Conservation (phyloP, 1,140 invertebrate genomes). For the Lysiphlebus fabarum region DNA sequence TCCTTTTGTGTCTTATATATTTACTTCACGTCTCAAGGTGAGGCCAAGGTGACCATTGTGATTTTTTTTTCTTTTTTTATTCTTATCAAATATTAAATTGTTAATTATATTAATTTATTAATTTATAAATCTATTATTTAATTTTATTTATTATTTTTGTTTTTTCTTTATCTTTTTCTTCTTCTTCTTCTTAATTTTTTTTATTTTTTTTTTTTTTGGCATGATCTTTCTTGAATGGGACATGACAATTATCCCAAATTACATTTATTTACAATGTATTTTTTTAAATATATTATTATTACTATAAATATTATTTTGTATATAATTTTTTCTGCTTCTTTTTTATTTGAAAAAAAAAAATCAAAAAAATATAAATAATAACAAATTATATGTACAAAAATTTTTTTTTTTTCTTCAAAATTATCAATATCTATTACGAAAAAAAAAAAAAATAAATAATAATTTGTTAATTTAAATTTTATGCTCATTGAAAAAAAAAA, state of each 20-base stretch:
- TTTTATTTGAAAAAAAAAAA: background rate
- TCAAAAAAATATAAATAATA: slow-evolving; percentile 13
- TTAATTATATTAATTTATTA: slow-evolving; percentile 3
- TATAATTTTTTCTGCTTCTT: slow-evolving; percentile 9
- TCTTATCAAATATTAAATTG: slow-evolving; percentile 9
- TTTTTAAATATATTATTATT: too few relatives aligned
- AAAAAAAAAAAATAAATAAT: too few relatives aligned
- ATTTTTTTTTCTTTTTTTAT: slow-evolving; percentile 13
- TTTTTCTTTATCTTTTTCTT: background rate
- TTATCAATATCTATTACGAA: background rate
- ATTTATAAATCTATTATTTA: too few relatives aligned
- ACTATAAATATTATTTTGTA: background rate
- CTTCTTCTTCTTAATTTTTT: too few relatives aligned
- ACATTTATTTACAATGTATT: slow-evolving; percentile 22
- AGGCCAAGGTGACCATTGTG: slow-evolving; percentile 52
- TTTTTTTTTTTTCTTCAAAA: background rate
- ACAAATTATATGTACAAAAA: background rate
- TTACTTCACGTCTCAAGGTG: slow-evolving; percentile 35
- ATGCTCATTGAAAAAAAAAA: too few relatives aligned
- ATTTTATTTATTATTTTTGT: background rate
- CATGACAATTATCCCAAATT: slow-evolving; percentile 17
- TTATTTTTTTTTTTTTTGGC: slow-evolving; percentile 50
- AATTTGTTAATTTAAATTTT: too few relatives aligned
- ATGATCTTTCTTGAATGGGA: slow-evolving; percentile 41
- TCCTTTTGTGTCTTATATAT: slow-evolving; percentile 36